phyloP scores from a whole-genome alignment of 2,113 vertebrate species.

The Prietella phreatophila region DNA sequence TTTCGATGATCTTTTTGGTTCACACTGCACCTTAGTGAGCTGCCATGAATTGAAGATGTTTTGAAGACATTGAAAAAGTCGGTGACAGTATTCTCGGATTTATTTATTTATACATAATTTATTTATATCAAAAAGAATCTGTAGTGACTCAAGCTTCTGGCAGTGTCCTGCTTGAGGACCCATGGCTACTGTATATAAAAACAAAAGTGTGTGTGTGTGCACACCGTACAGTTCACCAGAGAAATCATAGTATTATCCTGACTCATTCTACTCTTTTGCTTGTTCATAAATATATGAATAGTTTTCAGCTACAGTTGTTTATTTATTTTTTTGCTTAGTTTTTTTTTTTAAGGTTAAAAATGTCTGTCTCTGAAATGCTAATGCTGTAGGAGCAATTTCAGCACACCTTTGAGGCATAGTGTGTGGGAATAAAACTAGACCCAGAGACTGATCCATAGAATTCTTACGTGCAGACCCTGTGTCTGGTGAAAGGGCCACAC shows the following conservation, averaged over 20 bases:
- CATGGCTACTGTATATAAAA: no score
- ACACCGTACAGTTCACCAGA: no score
- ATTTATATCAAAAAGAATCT: neutral
- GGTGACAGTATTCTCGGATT: neutral
- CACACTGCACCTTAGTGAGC: neutral
- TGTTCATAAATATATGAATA: neutral
- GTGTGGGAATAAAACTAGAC: neutral
- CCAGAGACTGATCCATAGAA: neutral
- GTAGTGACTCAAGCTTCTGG: neutral
- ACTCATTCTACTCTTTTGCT: neutral
- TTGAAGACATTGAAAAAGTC: neutral
- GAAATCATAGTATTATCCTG: neutral
- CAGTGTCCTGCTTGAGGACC: neutral
- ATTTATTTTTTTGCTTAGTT: no score
- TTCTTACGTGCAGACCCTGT: neutral
- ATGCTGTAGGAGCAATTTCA: neutral
- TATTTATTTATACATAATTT: neutral
- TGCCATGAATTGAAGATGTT: neutral
- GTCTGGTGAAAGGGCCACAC: neutral
- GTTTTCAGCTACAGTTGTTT: neutral
- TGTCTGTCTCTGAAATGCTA: neutral
- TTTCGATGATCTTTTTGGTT: neutral
- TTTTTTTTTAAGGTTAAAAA: neutral
- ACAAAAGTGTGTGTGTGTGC: no score
- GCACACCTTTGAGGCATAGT: neutral